Evolutionary conservation across 2,113 vertebrate species (phyloP).

Genomic region (Apaloderma vittatum): DNA sequence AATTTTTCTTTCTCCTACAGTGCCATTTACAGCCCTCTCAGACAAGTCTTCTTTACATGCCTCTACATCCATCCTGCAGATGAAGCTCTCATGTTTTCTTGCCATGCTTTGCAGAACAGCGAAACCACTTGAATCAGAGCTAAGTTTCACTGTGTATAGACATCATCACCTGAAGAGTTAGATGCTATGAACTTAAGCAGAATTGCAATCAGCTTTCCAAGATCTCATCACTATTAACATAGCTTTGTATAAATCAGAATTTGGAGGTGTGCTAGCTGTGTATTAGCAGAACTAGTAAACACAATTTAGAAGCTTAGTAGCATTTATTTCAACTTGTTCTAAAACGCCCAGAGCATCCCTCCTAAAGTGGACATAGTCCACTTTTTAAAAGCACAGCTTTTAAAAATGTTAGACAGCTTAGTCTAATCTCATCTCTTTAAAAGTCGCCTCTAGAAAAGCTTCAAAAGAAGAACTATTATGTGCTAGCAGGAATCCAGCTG

Average conservation of each 20-base stretch:
- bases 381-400: neutral
- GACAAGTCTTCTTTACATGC: neutral
- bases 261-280: neutral
- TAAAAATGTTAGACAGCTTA: neutral
- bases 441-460: neutral
- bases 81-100: neutral
- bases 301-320: neutral
- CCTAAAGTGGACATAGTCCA: neutral
- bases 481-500: neutral
- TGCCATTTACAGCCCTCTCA: neutral
- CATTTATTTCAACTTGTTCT: neutral
- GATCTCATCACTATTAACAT: neutral
- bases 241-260: neutral
- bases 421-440: neutral
- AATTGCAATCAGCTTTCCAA: neutral
- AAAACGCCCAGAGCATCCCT: neutral
- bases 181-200: neutral
- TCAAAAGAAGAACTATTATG: neutral
- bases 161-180: neutral
- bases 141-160: neutral
- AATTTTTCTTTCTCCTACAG: neutral
- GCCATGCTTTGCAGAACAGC: neutral
- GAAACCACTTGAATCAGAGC: neutral
- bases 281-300: neutral
- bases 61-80: neutral